These are phyloP conservation scores for Gobius niger DNA, from an alignment of 2,113 vertebrate species.

Conservation along the genomic window DNA sequence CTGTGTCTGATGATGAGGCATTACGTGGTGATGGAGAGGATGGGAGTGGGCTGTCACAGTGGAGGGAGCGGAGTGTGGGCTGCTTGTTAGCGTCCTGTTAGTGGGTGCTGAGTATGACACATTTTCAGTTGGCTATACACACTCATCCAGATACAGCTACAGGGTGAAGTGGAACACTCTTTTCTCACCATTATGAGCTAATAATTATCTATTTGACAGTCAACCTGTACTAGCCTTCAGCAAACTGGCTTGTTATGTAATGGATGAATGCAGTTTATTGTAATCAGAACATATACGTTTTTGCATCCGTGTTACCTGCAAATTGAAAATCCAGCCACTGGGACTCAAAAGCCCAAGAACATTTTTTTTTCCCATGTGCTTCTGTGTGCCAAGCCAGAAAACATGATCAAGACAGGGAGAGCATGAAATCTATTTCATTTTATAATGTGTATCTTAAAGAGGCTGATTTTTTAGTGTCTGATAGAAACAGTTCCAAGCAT, in stretches of 20 bases:
- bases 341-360: background rate
- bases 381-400: background rate
- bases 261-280: background rate
- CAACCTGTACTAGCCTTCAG: constrained; percentile 3
- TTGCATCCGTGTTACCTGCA: background rate
- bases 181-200: constrained; percentile 17
- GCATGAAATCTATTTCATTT: background rate
- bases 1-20: constrained; percentile 23
- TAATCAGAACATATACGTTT: background rate
- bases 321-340: background rate
- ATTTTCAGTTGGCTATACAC: constrained; percentile 34
- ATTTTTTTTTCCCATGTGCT: background rate
- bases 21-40: constrained; percentile 11
- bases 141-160: constrained; percentile 34
- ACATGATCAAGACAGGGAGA: background rate
- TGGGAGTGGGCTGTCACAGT: constrained; percentile 44
- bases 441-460: background rate
- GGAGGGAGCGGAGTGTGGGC: constrained; percentile 49
- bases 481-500: too few relatives aligned
- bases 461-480: too few relatives aligned
- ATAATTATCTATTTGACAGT: constrained; percentile 48
- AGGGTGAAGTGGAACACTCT: constrained; percentile 10
- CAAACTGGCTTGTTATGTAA: background rate
- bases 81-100: constrained; percentile 57
- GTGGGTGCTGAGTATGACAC: constrained; percentile 49